Percentiles rank a stretch among this genome's conserved stretches.
These are phyloP conservation scores for Ips typographus DNA, from an alignment of 1,140 invertebrate species.

Conservation along the genomic window DNA sequence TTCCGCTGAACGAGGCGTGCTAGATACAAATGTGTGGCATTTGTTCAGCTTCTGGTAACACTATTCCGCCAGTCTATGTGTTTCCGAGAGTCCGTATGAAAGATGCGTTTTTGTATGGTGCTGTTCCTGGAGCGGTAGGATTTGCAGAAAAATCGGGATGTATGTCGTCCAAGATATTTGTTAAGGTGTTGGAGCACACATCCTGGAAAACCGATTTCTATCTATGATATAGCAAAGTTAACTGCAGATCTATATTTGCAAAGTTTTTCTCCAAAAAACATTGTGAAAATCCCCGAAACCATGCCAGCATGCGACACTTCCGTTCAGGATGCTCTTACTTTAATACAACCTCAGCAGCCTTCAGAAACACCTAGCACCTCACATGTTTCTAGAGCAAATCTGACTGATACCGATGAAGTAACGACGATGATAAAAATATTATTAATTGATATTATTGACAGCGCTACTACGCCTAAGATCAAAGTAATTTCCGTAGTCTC, in stretches of 20 bases:
- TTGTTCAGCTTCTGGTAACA: conserved; percentile 46
- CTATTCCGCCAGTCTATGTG: conserved; percentile 47
- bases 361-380: too few relatives aligned
- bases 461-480: conserved; percentile 24
- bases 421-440: conserved; percentile 4
- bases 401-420: too few relatives aligned
- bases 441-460: conserved; percentile 13
- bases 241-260: conserved; percentile 31
- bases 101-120: conserved; percentile 45
- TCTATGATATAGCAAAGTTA: conserved; percentile 45
- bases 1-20: conserved; percentile 50
- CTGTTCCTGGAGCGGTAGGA: conserved; percentile 38
- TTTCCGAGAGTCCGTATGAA: conserved; percentile 47
- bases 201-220: conserved; percentile 46
- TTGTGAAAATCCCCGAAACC: conserved; percentile 25
- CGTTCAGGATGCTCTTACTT: not conserved
- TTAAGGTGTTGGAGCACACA: conserved; percentile 36
- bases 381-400: too few relatives aligned
- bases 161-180: conserved; percentile 24
- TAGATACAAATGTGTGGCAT: conserved; percentile 48
- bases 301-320: not conserved
- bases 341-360: conserved; percentile 4
- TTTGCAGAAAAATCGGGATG: conserved; percentile 27
- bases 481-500: conserved; percentile 22
- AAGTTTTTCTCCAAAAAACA: conserved; percentile 38